These are phyloP conservation scores for Hydractinia echinata DNA, from an alignment of 30 jellyfish, hydroid and myxozoan species.

Conservation along the genomic window DNA sequence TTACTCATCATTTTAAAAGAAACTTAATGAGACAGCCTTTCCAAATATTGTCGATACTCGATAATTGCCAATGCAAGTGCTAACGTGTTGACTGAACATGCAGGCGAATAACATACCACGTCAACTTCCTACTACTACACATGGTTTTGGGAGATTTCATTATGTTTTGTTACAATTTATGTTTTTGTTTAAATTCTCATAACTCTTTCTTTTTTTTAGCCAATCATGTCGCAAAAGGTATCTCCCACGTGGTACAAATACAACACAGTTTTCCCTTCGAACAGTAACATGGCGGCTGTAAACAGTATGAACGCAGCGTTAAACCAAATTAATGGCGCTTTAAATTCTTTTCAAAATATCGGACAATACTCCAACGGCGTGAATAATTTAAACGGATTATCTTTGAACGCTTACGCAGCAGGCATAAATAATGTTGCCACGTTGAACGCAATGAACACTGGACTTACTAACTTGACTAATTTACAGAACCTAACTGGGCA, in stretches of 20 bases:
- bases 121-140: too few species aligned
- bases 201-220: neutral
- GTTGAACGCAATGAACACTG: constrained; percentile 73
- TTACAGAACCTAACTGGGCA: constrained; percentile 73
- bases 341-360: constrained; percentile 67
- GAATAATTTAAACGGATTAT: constrained; percentile 54
- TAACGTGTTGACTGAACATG: too few species aligned
- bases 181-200: neutral
- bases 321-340: constrained; percentile 72
- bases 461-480: constrained; percentile 39
- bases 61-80: too few species aligned
- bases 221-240: constrained; percentile 55
- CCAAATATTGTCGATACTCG: too few species aligned
- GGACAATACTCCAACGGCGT: constrained; percentile 90
- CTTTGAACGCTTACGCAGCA: constrained; percentile 76
- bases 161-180: neutral
- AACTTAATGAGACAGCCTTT: too few species aligned
- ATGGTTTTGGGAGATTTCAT: too few species aligned
- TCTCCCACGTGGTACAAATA: constrained; percentile 97
- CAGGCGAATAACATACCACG: too few species aligned
- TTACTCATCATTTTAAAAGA: too few species aligned
- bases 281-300: constrained; percentile 71
- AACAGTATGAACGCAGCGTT: constrained; percentile 69
- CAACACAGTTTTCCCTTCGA: constrained; percentile 76
- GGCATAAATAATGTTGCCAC: constrained; percentile 74